phyloP scores from a whole-genome alignment of 2,888 invertebrate species.

The Cybosia mesomella region DNA sequence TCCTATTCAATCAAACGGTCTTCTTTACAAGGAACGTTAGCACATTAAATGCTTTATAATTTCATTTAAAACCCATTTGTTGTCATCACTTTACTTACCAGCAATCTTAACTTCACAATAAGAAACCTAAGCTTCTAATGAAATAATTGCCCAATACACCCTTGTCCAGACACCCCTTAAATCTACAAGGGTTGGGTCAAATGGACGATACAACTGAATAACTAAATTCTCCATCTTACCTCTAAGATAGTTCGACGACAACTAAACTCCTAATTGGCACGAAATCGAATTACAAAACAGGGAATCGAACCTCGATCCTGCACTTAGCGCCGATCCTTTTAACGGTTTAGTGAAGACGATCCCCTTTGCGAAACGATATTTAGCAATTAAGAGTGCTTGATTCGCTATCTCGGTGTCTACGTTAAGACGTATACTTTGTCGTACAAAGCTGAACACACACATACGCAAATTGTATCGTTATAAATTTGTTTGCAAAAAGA shows the following conservation, averaged over 20 bases:
- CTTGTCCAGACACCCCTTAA: conserved; percentile 44
- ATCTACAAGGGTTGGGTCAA: conserved; percentile 57
- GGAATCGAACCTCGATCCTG: conserved; percentile 84
- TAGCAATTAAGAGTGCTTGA: conserved; percentile 76
- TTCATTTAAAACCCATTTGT: background rate
- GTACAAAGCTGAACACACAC: background rate
- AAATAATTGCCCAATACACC: conserved; percentile 38
- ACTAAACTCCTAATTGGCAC: conserved; percentile 84
- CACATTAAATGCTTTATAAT: background rate
- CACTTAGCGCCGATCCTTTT: conserved; percentile 85
- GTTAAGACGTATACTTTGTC: conserved; percentile 31
- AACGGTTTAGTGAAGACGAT: conserved; percentile 85
- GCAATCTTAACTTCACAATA: conserved; percentile 5
- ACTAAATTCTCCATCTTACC: conserved; percentile 66
- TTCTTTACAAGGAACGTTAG: background rate
- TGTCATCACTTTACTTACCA: background rate
- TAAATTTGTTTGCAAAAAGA: background rate
- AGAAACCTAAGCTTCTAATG: conserved; percentile 44
- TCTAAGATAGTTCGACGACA: conserved; percentile 76
- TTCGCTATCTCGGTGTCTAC: conserved; percentile 38
- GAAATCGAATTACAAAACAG: conserved; percentile 84
- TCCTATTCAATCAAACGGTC: too few relatives aligned
- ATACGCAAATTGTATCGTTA: background rate
- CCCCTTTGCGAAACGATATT: conserved; percentile 81
- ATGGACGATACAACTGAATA: conserved; percentile 60